phyloP scores from a whole-genome alignment of 2,113 vertebrate species.

The Campylomormyrus tamandua region DNA sequence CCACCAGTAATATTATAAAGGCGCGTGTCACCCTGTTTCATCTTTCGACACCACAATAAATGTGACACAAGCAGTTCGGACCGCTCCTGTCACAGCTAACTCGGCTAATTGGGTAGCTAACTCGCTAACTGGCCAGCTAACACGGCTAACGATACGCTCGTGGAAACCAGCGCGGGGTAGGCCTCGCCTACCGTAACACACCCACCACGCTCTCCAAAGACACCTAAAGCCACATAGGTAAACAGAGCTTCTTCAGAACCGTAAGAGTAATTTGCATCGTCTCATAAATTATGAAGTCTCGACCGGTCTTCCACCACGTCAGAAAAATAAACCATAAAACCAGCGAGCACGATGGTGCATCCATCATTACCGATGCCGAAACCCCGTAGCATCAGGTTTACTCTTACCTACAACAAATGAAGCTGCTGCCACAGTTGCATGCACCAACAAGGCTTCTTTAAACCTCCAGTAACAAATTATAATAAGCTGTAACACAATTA shows the following conservation, averaged over 20 bases:
- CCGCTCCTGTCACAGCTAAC: not conserved
- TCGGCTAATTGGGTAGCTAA: not conserved
- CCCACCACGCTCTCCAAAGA: not conserved
- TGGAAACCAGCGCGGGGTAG: slow-evolving; percentile 28
- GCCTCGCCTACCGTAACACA: not conserved
- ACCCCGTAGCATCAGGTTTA: slow-evolving; percentile 23
- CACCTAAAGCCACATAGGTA: not conserved
- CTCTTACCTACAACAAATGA: slow-evolving; percentile 46
- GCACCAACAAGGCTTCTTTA: slow-evolving; percentile 47
- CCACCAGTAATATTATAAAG: not conserved
- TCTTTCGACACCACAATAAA: not conserved
- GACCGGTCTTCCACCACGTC: not conserved
- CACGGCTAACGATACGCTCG: not conserved
- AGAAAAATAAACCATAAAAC: not conserved
- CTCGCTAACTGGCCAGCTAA: not conserved
- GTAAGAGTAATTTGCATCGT: not conserved
- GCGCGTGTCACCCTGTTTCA: not conserved
- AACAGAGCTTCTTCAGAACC: not conserved
- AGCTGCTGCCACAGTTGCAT: slow-evolving; percentile 30
- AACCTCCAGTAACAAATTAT: slow-evolving; percentile 15
- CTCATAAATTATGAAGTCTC: not conserved
- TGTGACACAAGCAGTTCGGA: not conserved
- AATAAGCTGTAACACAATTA: not conserved
- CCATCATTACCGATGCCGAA: not conserved
- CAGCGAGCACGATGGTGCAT: not conserved